Evolutionary conservation across 2,888 invertebrate species (phyloP), one percentile per base, ranked within the genome.

Genomic region (Spisula subtruncata): DNA sequence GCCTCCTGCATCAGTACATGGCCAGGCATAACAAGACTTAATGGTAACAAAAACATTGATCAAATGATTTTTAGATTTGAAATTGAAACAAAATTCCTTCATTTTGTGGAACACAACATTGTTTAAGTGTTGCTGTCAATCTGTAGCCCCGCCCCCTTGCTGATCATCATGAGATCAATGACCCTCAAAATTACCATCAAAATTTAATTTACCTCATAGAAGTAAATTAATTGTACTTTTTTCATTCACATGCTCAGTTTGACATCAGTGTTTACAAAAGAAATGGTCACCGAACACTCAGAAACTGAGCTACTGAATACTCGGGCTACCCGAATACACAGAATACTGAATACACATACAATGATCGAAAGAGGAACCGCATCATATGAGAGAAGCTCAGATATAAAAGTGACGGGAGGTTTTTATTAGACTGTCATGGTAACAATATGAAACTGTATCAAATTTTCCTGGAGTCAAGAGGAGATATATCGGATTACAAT

Each of bases 401-500:
- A 66, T 66, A 66, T 66, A 66, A 66, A 66, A 66, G 5, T 66
- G 60, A 66, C 25, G 25, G 25, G 60, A 25, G 60, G 5, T n/a
- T 25, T 66, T 25, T 66, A 66, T 25, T 4, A n/a, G 46, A 18
- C 86, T 86, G 86, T 81, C 86, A 86, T 35, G 41, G 18, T 8
- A 41, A 86, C 81, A 86, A 86, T 80, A 66, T 8, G 41, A 25
- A 66, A 35, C 20, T 60, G 81, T 86, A 86, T 86, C 86, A 81
- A 86, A 46, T 86, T n/a, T 25, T 25, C 10, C 10, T 25, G 25
- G 60, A 66, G 60, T 66, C 60, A 66, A 66, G 25, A 66, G 60
- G n/a, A 8, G 60, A 66, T 25, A 25, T n/a, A 66, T 66, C 60
- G 10, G 20, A 66, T 66, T 6, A 66, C 60, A 66, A 51, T 66